phyloP scores from a whole-genome alignment of 2,113 vertebrate genomes.

The Columba livia region DNA sequence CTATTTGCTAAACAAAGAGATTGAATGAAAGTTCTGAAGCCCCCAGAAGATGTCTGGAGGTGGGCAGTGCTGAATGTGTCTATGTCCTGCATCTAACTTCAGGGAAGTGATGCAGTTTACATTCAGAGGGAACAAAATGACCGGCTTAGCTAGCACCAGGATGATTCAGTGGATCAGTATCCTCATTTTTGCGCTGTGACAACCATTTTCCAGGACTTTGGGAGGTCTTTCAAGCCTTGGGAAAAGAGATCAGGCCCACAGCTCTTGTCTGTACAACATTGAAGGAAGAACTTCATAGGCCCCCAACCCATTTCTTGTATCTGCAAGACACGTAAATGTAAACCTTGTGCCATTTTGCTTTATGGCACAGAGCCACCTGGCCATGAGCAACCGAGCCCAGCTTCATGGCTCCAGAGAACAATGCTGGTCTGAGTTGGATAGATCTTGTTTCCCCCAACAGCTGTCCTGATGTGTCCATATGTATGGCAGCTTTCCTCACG shows the following conservation, averaged over 20 bases:
- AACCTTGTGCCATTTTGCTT: background rate
- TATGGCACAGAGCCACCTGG: slow-evolving; percentile 8
- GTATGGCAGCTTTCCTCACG: background rate
- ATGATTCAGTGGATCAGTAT: background rate
- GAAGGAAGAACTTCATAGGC: background rate
- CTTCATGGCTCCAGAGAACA: background rate
- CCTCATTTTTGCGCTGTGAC: background rate
- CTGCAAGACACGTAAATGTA: background rate
- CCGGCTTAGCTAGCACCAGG: background rate
- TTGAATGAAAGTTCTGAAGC: background rate
- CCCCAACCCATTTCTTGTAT: background rate
- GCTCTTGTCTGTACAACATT: background rate
- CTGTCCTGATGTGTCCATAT: slow-evolving; percentile 1
- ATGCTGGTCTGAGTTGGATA: background rate
- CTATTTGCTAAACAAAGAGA: background rate
- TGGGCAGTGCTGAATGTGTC: background rate
- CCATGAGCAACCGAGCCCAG: background rate
- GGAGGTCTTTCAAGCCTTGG: background rate
- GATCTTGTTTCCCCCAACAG: background rate
- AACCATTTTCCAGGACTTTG: background rate
- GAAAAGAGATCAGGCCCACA: background rate
- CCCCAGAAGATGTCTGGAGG: background rate
- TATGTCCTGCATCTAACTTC: background rate
- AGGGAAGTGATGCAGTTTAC: background rate
- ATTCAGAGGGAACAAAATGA: background rate